Evolutionary conservation across 1,140 invertebrate species (phyloP), one percentile per base, ranked within the genome.

Genomic region (Galendromus occidentalis): DNA sequence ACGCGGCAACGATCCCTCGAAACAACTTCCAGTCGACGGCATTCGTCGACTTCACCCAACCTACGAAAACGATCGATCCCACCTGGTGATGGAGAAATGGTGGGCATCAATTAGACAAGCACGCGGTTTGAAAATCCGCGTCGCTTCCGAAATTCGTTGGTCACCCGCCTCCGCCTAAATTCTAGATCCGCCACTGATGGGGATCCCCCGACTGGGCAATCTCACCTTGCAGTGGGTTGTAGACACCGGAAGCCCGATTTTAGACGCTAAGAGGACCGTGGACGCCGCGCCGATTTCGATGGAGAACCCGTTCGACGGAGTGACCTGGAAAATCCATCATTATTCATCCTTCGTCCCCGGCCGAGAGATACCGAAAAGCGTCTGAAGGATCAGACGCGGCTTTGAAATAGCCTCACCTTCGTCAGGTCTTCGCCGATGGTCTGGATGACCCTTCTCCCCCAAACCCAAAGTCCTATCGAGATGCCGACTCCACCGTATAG

Each of bases 361-460:
- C n/a, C n/a, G n/a, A n/a, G n/a, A n/a, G n/a, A n/a, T n/a, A n/a
- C n/a, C n/a, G n/a, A n/a, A n/a, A n/a, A n/a, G 33, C 33, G 33
- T 39, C 33, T 9, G 33, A 39, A 39, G n/a, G n/a, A n/a, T n/a
- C n/a, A n/a, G n/a, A n/a, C n/a, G n/a, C n/a, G n/a, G n/a, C 33
- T 39, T 9, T 9, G 25, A 59, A 59, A n/a, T n/a, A n/a, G n/a
- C n/a, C 51, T 59, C 33, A 33, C 51, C 20, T 87, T 91, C 7
- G 93, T 94, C 29, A 98, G 81, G 78, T 97, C 92, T 76, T 94
- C 86, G 29, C 94, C 95, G 69, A 98, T 85, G 0, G 94, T 98
- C 75, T 92, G 84, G 69, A 98, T 98, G 44, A 98, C 95, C 45
- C 88, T 81, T 17, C 92, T 80, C 42, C 95, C 95, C 86, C 90